These are phyloP conservation scores for Napeogenes sylphis DNA, from an alignment of 2,888 invertebrate genomes.

Conservation along the genomic window DNA sequence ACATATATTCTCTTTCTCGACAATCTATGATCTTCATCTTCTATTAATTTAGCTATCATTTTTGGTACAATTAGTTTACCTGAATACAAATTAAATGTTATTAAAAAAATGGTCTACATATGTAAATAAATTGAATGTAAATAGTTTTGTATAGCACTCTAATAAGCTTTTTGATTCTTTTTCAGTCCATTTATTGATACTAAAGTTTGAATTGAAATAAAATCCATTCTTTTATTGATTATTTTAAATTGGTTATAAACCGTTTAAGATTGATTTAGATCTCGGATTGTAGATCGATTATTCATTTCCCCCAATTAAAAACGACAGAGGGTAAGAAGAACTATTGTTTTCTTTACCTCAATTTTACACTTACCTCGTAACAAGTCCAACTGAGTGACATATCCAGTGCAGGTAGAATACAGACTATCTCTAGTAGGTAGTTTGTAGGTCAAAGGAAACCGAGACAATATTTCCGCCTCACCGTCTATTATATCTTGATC, in stretches of 20 bases:
- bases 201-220: no score
- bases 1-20: constrained; percentile 34
- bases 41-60: constrained; percentile 37
- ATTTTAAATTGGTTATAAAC: no score
- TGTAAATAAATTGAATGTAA: no score
- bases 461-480: constrained; percentile 47
- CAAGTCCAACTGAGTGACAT: constrained; percentile 46
- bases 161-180: no score
- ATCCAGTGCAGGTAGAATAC: constrained; percentile 41
- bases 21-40: constrained; percentile 19
- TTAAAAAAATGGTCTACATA: no score
- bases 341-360: background rate
- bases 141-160: no score
- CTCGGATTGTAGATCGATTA: no score
- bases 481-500: constrained; percentile 37
- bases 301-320: no score
- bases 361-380: constrained; percentile 44
- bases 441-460: constrained; percentile 38
- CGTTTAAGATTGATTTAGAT: no score
- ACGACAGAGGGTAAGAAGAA: no score
- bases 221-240: no score
- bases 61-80: constrained; percentile 44
- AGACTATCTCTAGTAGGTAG: constrained; percentile 47
- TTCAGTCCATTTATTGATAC: no score
- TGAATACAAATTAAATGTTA: constrained; percentile 30